Base-by-base conservation (phyloP, 2,797 vertebrate species). In the Chrysocyon brachyurus region DNA sequence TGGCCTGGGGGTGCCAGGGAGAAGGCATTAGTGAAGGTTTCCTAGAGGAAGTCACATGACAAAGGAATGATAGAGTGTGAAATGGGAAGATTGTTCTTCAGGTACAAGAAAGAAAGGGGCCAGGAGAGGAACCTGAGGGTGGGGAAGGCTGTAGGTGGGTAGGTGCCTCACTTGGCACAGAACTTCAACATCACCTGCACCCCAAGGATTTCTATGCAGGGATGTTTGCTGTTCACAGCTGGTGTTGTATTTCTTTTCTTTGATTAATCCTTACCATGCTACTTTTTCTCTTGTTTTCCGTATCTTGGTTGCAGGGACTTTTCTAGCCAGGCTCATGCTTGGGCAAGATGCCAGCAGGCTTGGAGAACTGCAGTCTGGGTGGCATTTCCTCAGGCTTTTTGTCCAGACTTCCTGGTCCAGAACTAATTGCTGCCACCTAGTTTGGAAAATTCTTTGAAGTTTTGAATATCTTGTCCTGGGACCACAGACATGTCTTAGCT, bases 391-490 rank as follows among this genome's bases (percentile, higher is more conserved):
- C 52, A 16, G 52, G 57, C 82, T 87, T 87, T 83, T 87, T 83
- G n/a, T 82, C 22, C 56, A 52, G 82, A 57, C 46, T 54, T 94
- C 40, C 81, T 73, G 78, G 89, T 36, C 87, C 70, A 63, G 88
- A 95, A 52, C 28, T 81, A 82, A 93, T 92, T 16, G 79, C 84
- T 90, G 66, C 81, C 59, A 40, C 49, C 75, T 64, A 79, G 89
- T 36, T 94, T 77, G 24, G 63, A 59, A 33, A 91, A 59, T 57
- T 26, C 64, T 93, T 81, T 81, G 91, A 95, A 82, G 93, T 64
- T 94, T 49, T 81, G 77, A 87, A 10, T 73, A 19, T 84, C 22
- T 94, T 12, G 9, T 87, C 86, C 75, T 56, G 87, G 92, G 91
- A 89, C 68, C 33, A 40, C 0, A 22, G 75, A 54, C 70, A 3